phyloP scores from a whole-genome alignment of 2,888 invertebrate species.

The Lissonota sp. region DNA sequence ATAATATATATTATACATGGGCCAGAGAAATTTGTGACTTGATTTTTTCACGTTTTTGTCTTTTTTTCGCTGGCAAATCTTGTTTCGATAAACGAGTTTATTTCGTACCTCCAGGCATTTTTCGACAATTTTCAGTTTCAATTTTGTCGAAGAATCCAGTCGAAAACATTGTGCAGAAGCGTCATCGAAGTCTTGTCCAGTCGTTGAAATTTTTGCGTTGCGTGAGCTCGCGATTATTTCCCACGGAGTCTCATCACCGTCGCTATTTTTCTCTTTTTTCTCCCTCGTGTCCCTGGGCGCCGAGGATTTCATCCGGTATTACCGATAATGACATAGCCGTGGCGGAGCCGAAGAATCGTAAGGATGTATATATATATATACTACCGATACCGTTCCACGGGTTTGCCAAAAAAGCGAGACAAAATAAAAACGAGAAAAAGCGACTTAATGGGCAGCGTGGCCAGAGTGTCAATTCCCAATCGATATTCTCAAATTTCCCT shows the following conservation, averaged over 20 bases:
- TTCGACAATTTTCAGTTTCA: neutral
- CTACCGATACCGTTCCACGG: constrained; percentile 26
- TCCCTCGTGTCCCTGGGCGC: constrained; percentile 43
- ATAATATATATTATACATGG: no score
- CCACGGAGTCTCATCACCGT: constrained; percentile 24
- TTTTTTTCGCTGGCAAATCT: no score
- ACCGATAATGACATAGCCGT: constrained; percentile 52
- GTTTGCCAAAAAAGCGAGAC: neutral
- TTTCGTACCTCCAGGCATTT: no score
- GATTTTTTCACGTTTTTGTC: no score
- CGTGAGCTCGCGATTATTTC: constrained; percentile 48
- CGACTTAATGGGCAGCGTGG: neutral
- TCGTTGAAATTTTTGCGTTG: constrained; percentile 9
- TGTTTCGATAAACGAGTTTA: no score
- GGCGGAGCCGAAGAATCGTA: constrained; percentile 12
- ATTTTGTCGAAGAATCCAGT: constrained; percentile 1
- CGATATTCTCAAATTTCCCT: neutral
- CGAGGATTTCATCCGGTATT: constrained; percentile 48
- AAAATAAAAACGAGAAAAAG: neutral
- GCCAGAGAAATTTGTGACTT: no score
- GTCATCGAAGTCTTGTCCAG: constrained; percentile 1
- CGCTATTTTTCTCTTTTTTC: neutral
- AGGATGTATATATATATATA: constrained; percentile 11
- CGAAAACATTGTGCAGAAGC: constrained; percentile 12
- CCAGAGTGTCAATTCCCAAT: neutral